Evolutionary conservation across 2,113 vertebrate species (phyloP), one percentile per base, ranked within the genome.

Genomic region (Equus przewalskii): DNA sequence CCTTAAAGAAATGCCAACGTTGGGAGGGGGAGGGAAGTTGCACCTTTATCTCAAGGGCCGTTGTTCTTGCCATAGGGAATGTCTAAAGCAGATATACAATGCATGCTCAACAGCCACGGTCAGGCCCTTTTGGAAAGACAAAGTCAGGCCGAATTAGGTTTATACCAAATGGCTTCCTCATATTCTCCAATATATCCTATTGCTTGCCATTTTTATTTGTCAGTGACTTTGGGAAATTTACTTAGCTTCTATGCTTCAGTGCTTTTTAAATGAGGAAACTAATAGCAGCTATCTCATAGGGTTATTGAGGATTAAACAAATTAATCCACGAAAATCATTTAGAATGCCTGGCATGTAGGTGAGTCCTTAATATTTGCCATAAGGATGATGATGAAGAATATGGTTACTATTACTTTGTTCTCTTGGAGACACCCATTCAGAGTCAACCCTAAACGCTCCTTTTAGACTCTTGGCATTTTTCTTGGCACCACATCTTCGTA

Each of bases 261-360:
- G 60, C 67, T 56, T 92, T 73, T 95, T 93, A 95, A 94, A 92
- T 84, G 75, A 84, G 46, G 46, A 96, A 95, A 73, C 72, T 78
- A 91, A 91, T 82, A 91, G 30, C 70, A 79, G 91, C 49, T 82
- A 89, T 96, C 83, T 91, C 82, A 28, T 12, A 67, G 67, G 18
- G 13, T 93, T 79, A 89, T 75, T 94, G 78, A 93, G 46, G 62
- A 78, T 84, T 82, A 89, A 95, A 80, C 86, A 96, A 84, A 91
- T 86, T 79, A 79, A 79, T n/a, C 51, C 10, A 10, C 49, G 73
- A 94, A 86, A 93, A 24, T 18, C 28, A 44, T 89, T 83, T 83
- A 78, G 81, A 67, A 49, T 24, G 6, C 64, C 11, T 51, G 33
- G 54, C 62, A 41, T 11, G 9, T 46, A 83, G 75, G 46, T 79